phyloP scores from a whole-genome alignment of 2,797 vertebrate genomes.

The Eurystomus glaucurus region DNA sequence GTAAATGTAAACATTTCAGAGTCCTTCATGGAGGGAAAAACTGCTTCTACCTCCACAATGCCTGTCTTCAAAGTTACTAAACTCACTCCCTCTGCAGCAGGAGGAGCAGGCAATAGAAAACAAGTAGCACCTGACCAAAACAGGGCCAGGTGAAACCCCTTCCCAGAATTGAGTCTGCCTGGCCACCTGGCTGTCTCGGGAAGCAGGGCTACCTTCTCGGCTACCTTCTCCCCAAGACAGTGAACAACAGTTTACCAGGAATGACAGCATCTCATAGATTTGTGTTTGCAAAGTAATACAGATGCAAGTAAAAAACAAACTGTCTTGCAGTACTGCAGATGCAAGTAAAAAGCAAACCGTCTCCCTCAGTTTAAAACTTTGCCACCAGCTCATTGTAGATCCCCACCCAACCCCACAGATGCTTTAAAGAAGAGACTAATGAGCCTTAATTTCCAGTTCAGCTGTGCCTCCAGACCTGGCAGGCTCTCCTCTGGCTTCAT shows the following conservation, averaged over 20 bases:
- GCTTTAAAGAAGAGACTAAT: not conserved
- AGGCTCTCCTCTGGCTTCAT: not conserved
- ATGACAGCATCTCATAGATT: not conserved
- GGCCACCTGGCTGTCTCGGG: not conserved
- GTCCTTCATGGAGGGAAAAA: accelerated
- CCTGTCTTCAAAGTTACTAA: not conserved
- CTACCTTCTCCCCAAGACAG: not conserved
- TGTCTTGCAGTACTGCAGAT: no score
- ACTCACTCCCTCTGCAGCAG: not conserved
- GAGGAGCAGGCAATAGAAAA: not conserved
- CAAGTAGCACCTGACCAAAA: not conserved
- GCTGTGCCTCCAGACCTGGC: not conserved
- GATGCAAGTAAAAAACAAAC: not conserved
- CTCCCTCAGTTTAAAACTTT: not conserved
- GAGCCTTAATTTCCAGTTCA: not conserved
- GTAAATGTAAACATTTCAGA: not conserved
- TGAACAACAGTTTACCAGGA: accelerated
- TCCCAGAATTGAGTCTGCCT: not conserved
- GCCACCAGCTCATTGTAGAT: accelerated
- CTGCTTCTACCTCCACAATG: not conserved
- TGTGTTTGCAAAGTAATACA: not conserved
- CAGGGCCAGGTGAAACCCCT: not conserved
- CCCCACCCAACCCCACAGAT: accelerated
- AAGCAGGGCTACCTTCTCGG: not conserved
- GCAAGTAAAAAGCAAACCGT: not conserved